Evolutionary conservation across 2,888 invertebrate genomes (phyloP).

Genomic region (Cataglyphis albicans): DNA sequence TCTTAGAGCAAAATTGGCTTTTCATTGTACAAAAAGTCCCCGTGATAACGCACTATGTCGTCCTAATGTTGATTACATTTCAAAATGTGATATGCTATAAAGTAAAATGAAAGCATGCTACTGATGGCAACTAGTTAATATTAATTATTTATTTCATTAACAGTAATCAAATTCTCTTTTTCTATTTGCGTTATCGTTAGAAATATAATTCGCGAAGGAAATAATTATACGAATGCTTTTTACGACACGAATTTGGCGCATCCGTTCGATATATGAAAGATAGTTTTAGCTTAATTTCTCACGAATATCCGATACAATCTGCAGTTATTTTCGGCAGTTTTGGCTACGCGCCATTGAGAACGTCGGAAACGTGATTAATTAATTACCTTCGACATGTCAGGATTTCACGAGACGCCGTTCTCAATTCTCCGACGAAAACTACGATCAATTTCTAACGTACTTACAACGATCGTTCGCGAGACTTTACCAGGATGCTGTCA

Average conservation of each 20-base stretch:
- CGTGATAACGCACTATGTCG: background rate
- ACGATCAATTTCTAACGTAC: conserved; percentile 15
- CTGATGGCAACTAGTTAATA: background rate
- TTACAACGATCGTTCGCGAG: background rate
- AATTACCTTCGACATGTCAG: conserved; percentile 76
- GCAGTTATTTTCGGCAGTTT: conserved; percentile 56
- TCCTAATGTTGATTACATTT: background rate
- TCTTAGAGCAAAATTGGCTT: background rate
- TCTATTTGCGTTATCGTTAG: background rate
- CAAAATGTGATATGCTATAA: background rate
- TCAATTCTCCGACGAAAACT: conserved; percentile 35
- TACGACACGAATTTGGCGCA: conserved; percentile 9
- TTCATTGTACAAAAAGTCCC: background rate
- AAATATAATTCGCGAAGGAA: background rate
- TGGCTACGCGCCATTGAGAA: conserved; percentile 74
- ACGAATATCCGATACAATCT: conserved; percentile 53
- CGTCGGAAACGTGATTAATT: conserved; percentile 75
- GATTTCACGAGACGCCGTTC: conserved; percentile 66
- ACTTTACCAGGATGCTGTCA: background rate
- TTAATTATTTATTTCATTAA: background rate
- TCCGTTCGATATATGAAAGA: conserved; percentile 14
- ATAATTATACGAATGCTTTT: background rate
- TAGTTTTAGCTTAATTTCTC: conserved; percentile 37
- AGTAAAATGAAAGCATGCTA: background rate
- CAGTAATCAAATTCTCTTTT: background rate